Conservation (phyloP, 2,113 vertebrate genomes). For the Spheniscus mendiculus region DNA sequence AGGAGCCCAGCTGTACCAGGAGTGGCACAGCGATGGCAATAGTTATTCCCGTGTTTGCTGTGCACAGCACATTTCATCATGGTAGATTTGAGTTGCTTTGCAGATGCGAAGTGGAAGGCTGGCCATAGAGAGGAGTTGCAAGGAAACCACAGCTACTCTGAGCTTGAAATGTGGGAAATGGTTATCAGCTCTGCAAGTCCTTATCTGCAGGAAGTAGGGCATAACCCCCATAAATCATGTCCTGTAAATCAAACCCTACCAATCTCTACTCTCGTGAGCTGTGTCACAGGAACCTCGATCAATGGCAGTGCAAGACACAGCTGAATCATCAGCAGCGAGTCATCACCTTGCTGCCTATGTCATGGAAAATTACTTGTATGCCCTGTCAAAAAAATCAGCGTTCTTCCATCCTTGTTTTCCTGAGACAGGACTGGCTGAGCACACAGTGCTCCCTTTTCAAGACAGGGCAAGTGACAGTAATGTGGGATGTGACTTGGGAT, state of each 20-base stretch:
- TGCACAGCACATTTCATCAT: rapidly evolving
- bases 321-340: background rate
- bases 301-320: background rate
- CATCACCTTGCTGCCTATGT: background rate
- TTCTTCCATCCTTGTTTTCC: constrained; percentile 7
- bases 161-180: background rate
- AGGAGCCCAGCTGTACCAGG: background rate
- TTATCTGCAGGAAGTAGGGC: background rate
- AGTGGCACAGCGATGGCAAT: rapidly evolving
- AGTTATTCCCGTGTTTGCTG: rapidly evolving
- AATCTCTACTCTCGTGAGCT: background rate
- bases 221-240: background rate
- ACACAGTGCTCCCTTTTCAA: background rate
- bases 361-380: background rate
- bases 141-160: background rate
- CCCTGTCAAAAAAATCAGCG: background rate
- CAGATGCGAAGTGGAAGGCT: background rate
- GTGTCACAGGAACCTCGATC: rapidly evolving
- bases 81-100: background rate
- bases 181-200: rapidly evolving
- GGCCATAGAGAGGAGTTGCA: background rate
- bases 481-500: background rate
- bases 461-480: constrained; percentile 36
- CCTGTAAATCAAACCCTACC: background rate
- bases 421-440: constrained; percentile 25